Evolutionary conservation across 2,113 vertebrate genomes (phyloP), one percentile per base, ranked within the genome.

Genomic region (Ancistrus triradiatus): DNA sequence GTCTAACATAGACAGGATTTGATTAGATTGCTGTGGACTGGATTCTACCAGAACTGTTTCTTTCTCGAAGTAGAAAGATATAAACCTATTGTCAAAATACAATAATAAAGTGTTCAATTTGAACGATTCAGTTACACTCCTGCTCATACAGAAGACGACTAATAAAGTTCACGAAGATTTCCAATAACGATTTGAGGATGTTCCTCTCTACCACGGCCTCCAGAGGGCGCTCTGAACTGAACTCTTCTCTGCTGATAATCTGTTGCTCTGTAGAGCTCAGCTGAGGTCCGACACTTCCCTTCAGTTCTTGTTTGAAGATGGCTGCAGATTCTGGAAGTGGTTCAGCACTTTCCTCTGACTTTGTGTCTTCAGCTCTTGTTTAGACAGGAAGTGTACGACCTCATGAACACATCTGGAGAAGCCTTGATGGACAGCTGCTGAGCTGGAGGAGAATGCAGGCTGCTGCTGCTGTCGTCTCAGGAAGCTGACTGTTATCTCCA

Each of bases 171-270:
- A 58, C 27, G 33, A 9, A 2, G 22, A n/a, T n/a, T 40, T 56
- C 2, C 10, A 2, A 25, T n/a, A n/a, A 25, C 8, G 17, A 17
- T 37, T 11, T 3, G 14, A 19, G 13, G 14, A 13, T 7, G 6
- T 5, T 11, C 1, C 7, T 4, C 15, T 1, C 22, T 79, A 78
- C 75, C 81, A 84, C 6, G 68, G 82, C 70, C 82, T 86, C 80
- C 82, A 86, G 77, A 17, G 73, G 62, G 47, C 25, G 24, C 59
- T 74, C 31, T 44, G 72, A 61, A 56, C 46, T 73, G 53, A 66
- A 63, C 65, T 78, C 47, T 76, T 69, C 33, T 82, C 75, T 74
- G 21, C 63, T 69, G 50, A 59, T 17, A 70, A 57, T 74, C 52
- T 35, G 66, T 17, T 69, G 73, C 37, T 25, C 46, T 65, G 61